Conservation (phyloP, 1,140 invertebrate genomes). For the Callitettix versicolor region DNA sequence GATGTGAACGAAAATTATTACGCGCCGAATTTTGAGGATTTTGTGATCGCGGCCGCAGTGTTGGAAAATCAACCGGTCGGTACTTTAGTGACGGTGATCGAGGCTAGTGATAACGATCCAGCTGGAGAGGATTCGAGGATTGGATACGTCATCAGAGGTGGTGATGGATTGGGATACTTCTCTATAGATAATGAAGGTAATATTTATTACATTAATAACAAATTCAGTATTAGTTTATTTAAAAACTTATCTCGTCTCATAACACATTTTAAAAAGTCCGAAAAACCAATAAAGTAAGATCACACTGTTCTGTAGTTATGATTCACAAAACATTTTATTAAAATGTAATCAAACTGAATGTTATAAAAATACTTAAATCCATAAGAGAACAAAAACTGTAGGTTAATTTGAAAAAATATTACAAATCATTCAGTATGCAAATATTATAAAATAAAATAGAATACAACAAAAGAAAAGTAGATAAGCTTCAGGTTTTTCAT, state of each 20-base stretch:
- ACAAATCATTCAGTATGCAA: too few relatives aligned
- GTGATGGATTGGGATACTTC: conserved; percentile 83
- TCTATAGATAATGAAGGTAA: conserved; percentile 80
- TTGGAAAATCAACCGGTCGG: conserved; percentile 63
- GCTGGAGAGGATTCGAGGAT: conserved; percentile 64
- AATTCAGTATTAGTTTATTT: not conserved
- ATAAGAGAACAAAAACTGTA: too few relatives aligned
- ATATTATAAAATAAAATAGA: too few relatives aligned
- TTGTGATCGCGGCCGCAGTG: conserved; percentile 57
- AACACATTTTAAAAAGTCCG: conserved; percentile 78
- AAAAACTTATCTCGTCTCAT: too few relatives aligned
- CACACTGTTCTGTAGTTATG: not conserved
- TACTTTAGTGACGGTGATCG: conserved; percentile 61
- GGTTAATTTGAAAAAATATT: too few relatives aligned
- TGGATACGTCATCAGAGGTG: conserved; percentile 75
- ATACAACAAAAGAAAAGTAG: too few relatives aligned
- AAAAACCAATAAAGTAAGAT: conserved; percentile 73
- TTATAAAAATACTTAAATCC: too few relatives aligned
- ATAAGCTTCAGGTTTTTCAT: too few relatives aligned
- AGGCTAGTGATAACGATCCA: conserved; percentile 66
- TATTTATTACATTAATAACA: conserved; percentile 23
- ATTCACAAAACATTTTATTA: too few relatives aligned
- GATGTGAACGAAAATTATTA: conserved; percentile 87
- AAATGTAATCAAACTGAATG: too few relatives aligned
- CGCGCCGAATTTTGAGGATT: conserved; percentile 73